Evolutionary conservation across 2,113 vertebrate genomes (phyloP), one percentile per base, ranked within the genome.

Genomic region (Oryzias woworae): DNA sequence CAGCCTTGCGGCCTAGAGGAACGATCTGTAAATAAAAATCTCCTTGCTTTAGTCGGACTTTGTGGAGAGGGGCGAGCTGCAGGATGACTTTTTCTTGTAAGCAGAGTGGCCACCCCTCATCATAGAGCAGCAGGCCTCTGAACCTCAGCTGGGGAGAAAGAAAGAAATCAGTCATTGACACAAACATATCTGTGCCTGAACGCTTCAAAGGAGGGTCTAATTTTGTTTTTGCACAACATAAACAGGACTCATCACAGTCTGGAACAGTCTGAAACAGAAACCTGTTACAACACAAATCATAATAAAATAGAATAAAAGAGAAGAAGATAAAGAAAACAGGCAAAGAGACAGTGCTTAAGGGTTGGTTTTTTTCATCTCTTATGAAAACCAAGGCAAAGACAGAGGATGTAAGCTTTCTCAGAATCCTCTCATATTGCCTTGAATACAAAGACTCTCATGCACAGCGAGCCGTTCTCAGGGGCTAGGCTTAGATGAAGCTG

Each of bases 21-120:
- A 93, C 92, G 13, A 94, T 77, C 75, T 94, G 93, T 7, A 95
- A 81, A 71, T 94, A 94, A 82, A 95, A 94, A 83, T 95, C 93
- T 28, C 92, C 92, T 31, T 90, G 90, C 75, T 90, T 89, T 59
- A 94, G 87, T 58, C 88, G 81, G 7, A 93, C 93, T 80, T 92
- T 92, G 62, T 91, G 92, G 66, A 94, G 86, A 5, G 92, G 91
- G 0, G 91, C 87, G 2, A 94, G 86, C 82, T 94, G 92, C 62
- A 95, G 81, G 56, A 94, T 80, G 3, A 94, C 87, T 71, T 95
- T 93, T 66, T 93, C 92, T 7, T 92, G 88, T 67, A 93, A 80
- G 78, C 94, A 94, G 66, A 94, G 84, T 0, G 93, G 94, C 94
- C 93, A 94, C 12, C 93, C 92, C 77, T 94, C 92, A 51, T 94